Evolutionary conservation across 2,888 invertebrate genomes (phyloP).

Genomic region (Teinopalpus imperialis): DNA sequence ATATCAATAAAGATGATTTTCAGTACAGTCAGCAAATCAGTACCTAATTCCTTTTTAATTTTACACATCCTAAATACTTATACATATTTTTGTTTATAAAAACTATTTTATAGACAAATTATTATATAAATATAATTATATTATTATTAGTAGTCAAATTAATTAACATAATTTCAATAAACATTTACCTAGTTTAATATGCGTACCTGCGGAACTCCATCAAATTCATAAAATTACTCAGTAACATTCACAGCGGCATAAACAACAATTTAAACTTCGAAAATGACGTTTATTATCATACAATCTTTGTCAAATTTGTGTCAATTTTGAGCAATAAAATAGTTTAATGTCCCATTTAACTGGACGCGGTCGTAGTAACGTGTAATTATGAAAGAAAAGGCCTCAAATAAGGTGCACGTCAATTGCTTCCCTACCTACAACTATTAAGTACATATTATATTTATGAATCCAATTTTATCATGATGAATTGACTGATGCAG

Average conservation of each 20-base stretch:
- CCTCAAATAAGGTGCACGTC: constrained; percentile 32
- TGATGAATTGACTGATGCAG: constrained; percentile 1
- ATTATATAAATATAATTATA: no score
- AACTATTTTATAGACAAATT: no score
- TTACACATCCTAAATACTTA: no score
- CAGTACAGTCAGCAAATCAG: no score
- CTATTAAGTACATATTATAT: constrained; percentile 23
- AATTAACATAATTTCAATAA: no score
- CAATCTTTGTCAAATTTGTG: constrained; percentile 76
- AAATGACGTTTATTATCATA: constrained; percentile 63
- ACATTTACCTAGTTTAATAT: no score
- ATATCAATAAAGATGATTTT: no score
- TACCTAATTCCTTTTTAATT: no score
- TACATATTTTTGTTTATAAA: no score
- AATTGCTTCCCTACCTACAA: constrained; percentile 28
- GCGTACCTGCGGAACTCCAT: no score
- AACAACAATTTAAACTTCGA: constrained; percentile 52
- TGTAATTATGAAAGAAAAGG: constrained; percentile 63
- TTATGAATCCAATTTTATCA: constrained; percentile 8
- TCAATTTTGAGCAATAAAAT: constrained; percentile 78
- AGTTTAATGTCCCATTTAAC: constrained; percentile 79
- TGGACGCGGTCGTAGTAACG: constrained; percentile 63
- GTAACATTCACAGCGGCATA: constrained; percentile 28
- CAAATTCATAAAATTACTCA: constrained; percentile 16
- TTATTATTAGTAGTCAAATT: no score